Base-by-base conservation (phyloP, 1,140 invertebrate species). In the Papilio xuthus region DNA sequence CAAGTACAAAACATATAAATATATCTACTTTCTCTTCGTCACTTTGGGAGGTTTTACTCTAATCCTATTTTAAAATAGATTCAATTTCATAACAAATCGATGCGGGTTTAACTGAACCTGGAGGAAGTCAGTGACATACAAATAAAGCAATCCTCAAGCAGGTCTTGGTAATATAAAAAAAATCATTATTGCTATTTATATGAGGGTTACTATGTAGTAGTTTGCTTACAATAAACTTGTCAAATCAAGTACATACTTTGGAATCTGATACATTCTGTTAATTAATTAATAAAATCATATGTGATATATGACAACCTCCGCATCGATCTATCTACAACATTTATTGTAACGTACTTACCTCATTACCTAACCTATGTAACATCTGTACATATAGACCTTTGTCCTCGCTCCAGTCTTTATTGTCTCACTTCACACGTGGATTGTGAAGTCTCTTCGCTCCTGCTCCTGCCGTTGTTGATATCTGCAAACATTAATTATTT, bases 391-490 rank as follows among this genome's bases (percentile, higher is more conserved):
- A 84, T 88, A 86, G 50, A 86, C 83, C 82, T 86, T 81, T 82
- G 80, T 82, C 84, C 84, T 83, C 88, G 76, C 81, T 89, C 89
- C 89, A 93, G 89, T 91, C 91, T 93, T 92, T 92, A 92, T 93
- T 93, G 90, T 93, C 88, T 79, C 85, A 80, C 70, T 85, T 95
- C 93, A 96, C 88, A 96, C 95, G 80, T 96, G 95, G 93, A 96
- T 96, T 56, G 95, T 95, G 85, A 95, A 95, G 88, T 96, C 95
- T 87, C 95, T 94, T 79, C 95, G 92, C 79, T 96, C 95, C 80
- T 95, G 95, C 79, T 95, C 95, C 80, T 95, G 95, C 9, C 95
- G 92, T 81, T 95, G 95, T 81, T 95, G 95, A 82, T 95, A 95
- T 84, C 95, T 96, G 92, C 93, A 94, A n/a, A 8, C 71, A 81